A percentile compares a stretch with the other conserved stretches of the same genome.
Conservation (phyloP, 2,797 vertebrate species). For the Coluber constrictor region DNA sequence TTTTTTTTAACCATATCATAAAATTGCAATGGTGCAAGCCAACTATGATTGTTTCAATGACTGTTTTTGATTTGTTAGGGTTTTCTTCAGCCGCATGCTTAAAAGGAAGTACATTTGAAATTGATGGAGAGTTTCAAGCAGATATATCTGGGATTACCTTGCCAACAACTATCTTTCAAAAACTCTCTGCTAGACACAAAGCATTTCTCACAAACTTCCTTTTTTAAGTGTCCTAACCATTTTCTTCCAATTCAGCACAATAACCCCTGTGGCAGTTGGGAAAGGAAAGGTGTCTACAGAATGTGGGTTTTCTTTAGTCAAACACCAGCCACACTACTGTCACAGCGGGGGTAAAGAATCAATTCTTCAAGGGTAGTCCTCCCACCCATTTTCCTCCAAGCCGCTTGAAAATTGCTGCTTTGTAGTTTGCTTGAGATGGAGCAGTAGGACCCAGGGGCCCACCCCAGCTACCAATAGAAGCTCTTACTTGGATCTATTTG, state of each 20-base stretch:
- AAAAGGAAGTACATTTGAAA: neutral
- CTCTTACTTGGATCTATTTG: constrained; percentile 73
- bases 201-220: constrained; percentile 16
- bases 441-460: constrained; percentile 87
- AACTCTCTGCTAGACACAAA: constrained; percentile 24
- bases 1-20: neutral
- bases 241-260: constrained; percentile 29
- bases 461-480: constrained; percentile 70
- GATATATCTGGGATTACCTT: neutral
- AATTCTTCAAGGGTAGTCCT: constrained; percentile 53
- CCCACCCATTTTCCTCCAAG: constrained; percentile 31
- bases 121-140: neutral
- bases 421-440: constrained; percentile 64
- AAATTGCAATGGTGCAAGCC: neutral
- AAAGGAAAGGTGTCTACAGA: constrained; percentile 36
- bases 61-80: neutral
- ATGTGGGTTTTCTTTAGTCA: constrained; percentile 32
- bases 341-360: constrained; percentile 67
- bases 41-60: neutral
- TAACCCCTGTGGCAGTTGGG: constrained; percentile 22
- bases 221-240: constrained; percentile 43
- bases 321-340: constrained; percentile 48
- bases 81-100: neutral
- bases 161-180: neutral
- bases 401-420: constrained; percentile 59